These are phyloP conservation scores for Arge pagana DNA, from an alignment of 2,888 invertebrate species.

Conservation along the genomic window DNA sequence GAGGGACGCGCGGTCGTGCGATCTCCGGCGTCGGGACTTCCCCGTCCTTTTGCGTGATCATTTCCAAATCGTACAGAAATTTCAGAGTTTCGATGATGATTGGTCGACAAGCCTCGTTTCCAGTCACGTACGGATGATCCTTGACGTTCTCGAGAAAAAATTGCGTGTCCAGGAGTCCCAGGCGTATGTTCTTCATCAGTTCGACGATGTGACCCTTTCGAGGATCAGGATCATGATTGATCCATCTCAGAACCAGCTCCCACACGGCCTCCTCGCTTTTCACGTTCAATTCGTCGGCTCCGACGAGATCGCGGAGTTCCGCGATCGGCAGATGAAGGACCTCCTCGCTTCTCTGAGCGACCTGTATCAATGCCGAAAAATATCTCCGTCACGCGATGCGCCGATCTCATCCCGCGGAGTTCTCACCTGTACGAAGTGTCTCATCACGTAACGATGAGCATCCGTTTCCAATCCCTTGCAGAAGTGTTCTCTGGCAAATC, in stretches of 20 bases:
- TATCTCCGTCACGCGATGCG: background rate
- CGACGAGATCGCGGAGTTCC: slow-evolving; percentile 76
- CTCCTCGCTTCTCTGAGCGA: slow-evolving; percentile 75
- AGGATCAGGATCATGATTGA: slow-evolving; percentile 74
- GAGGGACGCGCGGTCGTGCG: slow-evolving; percentile 82
- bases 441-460: slow-evolving; percentile 73
- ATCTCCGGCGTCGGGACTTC: slow-evolving; percentile 86
- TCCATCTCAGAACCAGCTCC: slow-evolving; percentile 87
- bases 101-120: slow-evolving; percentile 82
- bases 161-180: slow-evolving; percentile 84
- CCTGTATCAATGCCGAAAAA: slow-evolving; percentile 43
- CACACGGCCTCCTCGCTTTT: slow-evolving; percentile 87
- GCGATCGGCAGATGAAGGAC: slow-evolving; percentile 73
- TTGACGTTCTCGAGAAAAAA: slow-evolving; percentile 90
- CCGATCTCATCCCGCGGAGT: background rate
- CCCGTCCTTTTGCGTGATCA: slow-evolving; percentile 77
- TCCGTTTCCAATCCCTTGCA: slow-evolving; percentile 73
- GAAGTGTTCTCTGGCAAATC: slow-evolving; percentile 79
- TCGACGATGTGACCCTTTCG: slow-evolving; percentile 77
- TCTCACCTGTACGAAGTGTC: slow-evolving; percentile 69
- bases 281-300: slow-evolving; percentile 83
- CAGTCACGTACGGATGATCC: slow-evolving; percentile 83
- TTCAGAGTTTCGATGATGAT: slow-evolving; percentile 89
- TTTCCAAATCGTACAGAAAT: slow-evolving; percentile 90
- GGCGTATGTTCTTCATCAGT: slow-evolving; percentile 78